A percentile compares a stretch with the other conserved stretches of the same genome.
phyloP scores from a whole-genome alignment of 2,888 invertebrate species.

The Drosophila picticornis region DNA sequence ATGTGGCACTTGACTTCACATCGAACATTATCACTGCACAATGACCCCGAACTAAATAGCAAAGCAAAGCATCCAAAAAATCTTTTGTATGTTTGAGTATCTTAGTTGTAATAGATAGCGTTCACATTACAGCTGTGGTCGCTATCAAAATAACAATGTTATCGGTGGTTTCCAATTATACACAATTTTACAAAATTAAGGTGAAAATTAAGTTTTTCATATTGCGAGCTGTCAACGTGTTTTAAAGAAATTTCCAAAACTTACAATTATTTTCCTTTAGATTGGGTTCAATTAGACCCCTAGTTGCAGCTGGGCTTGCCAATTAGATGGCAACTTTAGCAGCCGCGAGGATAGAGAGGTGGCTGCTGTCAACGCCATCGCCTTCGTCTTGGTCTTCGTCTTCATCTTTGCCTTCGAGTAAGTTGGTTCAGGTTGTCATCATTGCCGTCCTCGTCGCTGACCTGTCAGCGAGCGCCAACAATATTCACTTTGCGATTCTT shows the following conservation, averaged over 20 bases:
- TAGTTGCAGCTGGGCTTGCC: slow-evolving; percentile 14
- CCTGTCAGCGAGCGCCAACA: slow-evolving; percentile 30
- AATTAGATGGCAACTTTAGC: slow-evolving; percentile 35
- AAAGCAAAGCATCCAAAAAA: neutral
- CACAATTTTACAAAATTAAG: neutral
- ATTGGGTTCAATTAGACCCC: slow-evolving; percentile 27
- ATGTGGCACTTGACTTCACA: neutral
- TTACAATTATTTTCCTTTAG: slow-evolving; percentile 5
- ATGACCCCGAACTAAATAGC: too few relatives aligned
- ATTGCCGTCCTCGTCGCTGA: slow-evolving; percentile 3
- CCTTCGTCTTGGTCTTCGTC: neutral
- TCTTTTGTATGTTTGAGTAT: neutral
- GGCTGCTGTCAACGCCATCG: slow-evolving; percentile 33
- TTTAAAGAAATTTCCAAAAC: neutral
- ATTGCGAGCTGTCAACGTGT: neutral
- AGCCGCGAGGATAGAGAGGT: slow-evolving; percentile 4
- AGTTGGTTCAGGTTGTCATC: slow-evolving; percentile 19
- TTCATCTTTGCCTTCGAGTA: neutral
- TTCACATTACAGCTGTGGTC: neutral
- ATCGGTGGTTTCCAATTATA: neutral
- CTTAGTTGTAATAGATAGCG: neutral
- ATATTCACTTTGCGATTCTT: slow-evolving; percentile 36
- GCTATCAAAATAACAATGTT: neutral
- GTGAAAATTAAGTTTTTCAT: neutral
- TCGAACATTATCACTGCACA: neutral